Base-by-base conservation (phyloP, 2,113 vertebrate genomes). In the Grantiella picta region DNA sequence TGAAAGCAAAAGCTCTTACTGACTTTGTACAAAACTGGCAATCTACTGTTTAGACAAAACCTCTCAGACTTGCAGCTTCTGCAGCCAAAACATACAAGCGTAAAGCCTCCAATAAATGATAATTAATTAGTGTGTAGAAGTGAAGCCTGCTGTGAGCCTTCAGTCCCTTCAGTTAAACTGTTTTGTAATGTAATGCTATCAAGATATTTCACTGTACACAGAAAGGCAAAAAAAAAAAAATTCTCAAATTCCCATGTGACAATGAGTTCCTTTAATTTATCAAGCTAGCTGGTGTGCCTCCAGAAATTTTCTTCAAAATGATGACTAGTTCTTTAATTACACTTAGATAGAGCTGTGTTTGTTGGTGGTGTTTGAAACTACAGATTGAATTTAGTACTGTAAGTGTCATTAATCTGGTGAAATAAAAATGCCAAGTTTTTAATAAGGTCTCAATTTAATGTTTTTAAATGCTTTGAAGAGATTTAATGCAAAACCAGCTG, bases 281-380 rank as follows among this genome's bases (percentile, higher is more conserved):
- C 77, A 89, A 42, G 59, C 82, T 92, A 73, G 28, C 64, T 89
- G 42, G 27, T 77, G 27, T 69, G 64, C 52, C 79, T 86, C 78
- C 57, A 84, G 92, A 96, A 95, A 76, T 82, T 65, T 88, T 93
- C 36, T 38, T 59, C 72, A 12, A 86, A 90, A 82, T 63, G 75
- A 89, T 94, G 79, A 72, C 80, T 84, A 28, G 72, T 89, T 85
- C 70, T 93, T 96, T 91, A 95, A 96, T 95, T 93, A 82, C 92
- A 83, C 50, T 85, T 83, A 40, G 53, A 57, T 38, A 50, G 70
- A 92, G 54, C 63, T 70, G 53, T 95, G 90, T 24, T 90, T 91
- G 70, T 1, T 96, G 90, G 9, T 88, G 82, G 64, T 75, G 90
- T 56, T 94, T 56, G 33, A 82, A 96, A 80, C 65, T 92, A 45